Base-by-base conservation (phyloP, 2,888 invertebrate species). In the Calameuta pallipes region DNA sequence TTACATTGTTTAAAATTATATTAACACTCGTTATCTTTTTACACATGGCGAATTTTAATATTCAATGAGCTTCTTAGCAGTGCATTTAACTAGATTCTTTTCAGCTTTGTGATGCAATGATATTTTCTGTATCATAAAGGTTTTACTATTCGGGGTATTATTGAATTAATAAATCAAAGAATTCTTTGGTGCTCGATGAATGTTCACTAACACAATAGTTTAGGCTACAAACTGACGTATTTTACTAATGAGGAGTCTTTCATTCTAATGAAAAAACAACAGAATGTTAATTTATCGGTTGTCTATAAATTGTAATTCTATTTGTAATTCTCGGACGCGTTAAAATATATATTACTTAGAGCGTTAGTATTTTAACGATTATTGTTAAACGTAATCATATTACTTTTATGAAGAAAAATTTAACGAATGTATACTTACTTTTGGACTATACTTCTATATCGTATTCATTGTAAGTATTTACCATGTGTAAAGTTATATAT, bases 381-480 rank as follows among this genome's bases (percentile, higher is more conserved):
- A 73, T 69, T 56, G 74, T 77, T 69, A 73, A 71, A 15, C 15
- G 35, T 68, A 74, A 74, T 69, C 69, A 69, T 31, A 74, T 77
- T 77, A 56, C 11, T 69, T 77, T 69, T 77, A 74, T 77, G 23
- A 37, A 37, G 68, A 15, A 56, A 77, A 34, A 68, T 74, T 74
- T 36, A 74, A 74, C 69, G 69, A 74, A 15, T 74, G 74, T 69
- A 74, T 77, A 77, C 74, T 33, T 74, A 74, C 36, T 74, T 77
- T 74, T 74, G 41, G 68, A 69, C 12, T 69, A 69, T 68, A 30
- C 56, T 37, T 35, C n/a, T 73, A 73, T 76, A 9, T 36, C 6
- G 56, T 76, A 76, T 76, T 76, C 73, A 76, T 73, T 69, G 76
- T 76, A 73, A 77, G 74, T 15, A 74, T 69, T 77, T 56, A 30